phyloP scores from a whole-genome alignment of 2,888 invertebrate genomes.

The Chrysina gloriosa region DNA sequence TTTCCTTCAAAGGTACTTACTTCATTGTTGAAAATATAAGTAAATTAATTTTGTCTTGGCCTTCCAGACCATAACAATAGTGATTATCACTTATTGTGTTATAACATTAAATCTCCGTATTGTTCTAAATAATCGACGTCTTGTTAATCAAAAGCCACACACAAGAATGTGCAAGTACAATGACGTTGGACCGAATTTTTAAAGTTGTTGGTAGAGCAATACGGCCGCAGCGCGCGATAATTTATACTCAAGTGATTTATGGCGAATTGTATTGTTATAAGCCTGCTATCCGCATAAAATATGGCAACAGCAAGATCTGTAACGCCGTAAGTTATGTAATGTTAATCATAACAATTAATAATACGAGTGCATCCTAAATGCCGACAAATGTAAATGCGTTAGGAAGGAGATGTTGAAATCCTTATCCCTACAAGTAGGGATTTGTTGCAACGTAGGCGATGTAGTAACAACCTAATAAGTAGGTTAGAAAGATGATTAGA shows the following conservation, averaged over 20 bases:
- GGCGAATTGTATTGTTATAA: slow-evolving; percentile 29
- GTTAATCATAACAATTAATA: slow-evolving; percentile 8
- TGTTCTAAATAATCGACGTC: slow-evolving; percentile 26
- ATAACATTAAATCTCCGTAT: not conserved
- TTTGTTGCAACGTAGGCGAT: too few species aligned
- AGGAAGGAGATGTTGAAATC: not conserved
- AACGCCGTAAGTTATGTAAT: not conserved
- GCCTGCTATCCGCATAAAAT: slow-evolving; percentile 1
- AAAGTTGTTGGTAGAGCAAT: not conserved
- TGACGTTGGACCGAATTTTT: slow-evolving; percentile 8
- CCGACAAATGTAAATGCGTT: not conserved
- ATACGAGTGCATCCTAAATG: not conserved
- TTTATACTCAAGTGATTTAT: slow-evolving; percentile 20
- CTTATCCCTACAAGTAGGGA: not conserved
- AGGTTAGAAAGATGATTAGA: too few species aligned
- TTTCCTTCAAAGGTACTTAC: too few species aligned
- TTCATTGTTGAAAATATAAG: too few species aligned
- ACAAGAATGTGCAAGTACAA: slow-evolving; percentile 3
- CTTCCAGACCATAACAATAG: not conserved
- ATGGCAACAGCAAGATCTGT: not conserved
- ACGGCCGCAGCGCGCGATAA: slow-evolving; percentile 12
- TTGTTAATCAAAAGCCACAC: slow-evolving; percentile 18
- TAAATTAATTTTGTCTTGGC: too few species aligned
- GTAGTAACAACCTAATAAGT: too few species aligned
- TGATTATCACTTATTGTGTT: not conserved